These are phyloP conservation scores for Chloropsis cyanopogon DNA, from an alignment of 2,113 vertebrate genomes.

Conservation along the genomic window DNA sequence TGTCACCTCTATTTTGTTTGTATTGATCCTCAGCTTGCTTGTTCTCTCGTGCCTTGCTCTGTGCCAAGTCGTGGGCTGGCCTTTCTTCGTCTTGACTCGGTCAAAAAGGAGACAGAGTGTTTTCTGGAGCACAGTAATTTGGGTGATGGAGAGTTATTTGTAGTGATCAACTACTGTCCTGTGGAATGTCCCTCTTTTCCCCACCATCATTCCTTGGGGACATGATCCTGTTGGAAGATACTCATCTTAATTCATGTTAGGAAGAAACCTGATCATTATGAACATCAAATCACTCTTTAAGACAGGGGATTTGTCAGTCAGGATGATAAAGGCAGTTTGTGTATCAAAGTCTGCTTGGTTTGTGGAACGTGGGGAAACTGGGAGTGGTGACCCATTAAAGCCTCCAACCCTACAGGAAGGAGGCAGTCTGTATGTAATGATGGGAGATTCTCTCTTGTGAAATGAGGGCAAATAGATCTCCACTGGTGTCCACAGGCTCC, in stretches of 20 bases:
- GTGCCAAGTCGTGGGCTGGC: background rate
- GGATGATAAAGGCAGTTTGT: background rate
- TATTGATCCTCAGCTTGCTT: constrained; percentile 1
- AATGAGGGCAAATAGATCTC: background rate
- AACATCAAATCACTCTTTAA: background rate
- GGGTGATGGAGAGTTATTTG: background rate
- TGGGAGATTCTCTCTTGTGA: background rate
- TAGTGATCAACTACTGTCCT: background rate
- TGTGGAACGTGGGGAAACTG: background rate
- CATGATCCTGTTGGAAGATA: background rate
- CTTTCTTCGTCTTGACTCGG: background rate
- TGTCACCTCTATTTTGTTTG: constrained; percentile 47
- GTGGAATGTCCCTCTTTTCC: background rate
- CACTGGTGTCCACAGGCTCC: background rate
- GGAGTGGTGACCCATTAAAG: background rate
- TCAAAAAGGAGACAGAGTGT: background rate
- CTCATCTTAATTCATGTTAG: background rate
- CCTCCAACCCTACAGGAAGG: background rate
- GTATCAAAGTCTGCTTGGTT: background rate
- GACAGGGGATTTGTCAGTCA: background rate
- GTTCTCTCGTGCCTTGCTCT: background rate
- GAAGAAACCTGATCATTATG: background rate
- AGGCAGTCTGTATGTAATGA: background rate
- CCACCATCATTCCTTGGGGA: background rate
- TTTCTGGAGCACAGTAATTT: background rate